Percentiles rank a stretch among this genome's conserved stretches.
These are phyloP conservation scores for Chionomys nivalis DNA, from an alignment of 2,113 vertebrate species.

Conservation along the genomic window DNA sequence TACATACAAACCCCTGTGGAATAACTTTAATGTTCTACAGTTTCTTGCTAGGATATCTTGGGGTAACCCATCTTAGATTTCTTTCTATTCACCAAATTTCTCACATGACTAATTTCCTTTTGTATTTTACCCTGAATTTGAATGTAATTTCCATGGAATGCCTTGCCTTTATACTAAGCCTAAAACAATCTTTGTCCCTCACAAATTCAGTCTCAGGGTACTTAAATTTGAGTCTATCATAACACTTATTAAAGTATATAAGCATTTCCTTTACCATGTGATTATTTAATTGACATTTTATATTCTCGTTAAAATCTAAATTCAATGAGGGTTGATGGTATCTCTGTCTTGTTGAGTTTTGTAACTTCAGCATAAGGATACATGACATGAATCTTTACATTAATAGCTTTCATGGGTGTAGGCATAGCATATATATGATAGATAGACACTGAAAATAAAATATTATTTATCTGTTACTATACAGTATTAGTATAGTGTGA, in stretches of 20 bases:
- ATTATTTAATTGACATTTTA: not conserved
- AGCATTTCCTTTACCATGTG: not conserved
- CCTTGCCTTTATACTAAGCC: not conserved
- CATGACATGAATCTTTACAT: not conserved
- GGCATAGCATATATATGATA: not conserved
- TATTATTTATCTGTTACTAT: not conserved
- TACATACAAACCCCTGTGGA: not conserved
- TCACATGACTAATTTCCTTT: not conserved
- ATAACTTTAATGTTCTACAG: not conserved
- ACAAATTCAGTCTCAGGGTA: not conserved
- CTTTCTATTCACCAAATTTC: not conserved
- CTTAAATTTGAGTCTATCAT: not conserved
- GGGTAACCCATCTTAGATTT: not conserved
- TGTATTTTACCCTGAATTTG: not conserved
- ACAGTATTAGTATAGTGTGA: not conserved
- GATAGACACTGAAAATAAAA: not conserved
- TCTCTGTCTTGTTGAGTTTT: not conserved
- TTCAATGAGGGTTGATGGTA: not conserved
- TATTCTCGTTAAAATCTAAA: not conserved
- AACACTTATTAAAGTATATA: not conserved
- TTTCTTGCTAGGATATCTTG: not conserved
- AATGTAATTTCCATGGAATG: not conserved
- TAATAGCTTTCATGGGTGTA: not conserved
- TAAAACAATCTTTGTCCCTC: not conserved
- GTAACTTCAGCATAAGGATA: not conserved